Conservation (phyloP, 1,140 invertebrate genomes). For the Pseudomyrmex concolor region DNA sequence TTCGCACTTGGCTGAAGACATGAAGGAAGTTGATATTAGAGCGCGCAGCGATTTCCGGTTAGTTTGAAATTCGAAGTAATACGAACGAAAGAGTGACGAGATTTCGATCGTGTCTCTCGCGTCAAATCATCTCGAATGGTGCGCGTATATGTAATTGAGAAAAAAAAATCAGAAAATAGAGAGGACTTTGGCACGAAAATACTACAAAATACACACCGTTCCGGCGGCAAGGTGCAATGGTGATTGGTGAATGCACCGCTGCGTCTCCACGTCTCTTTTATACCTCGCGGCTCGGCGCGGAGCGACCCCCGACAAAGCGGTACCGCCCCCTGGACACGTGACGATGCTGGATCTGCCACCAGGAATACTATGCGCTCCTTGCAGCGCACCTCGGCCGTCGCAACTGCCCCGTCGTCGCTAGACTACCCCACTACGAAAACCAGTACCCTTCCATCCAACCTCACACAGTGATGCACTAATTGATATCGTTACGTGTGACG, state of each 20-base stretch:
- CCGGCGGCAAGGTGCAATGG: constrained; percentile 69
- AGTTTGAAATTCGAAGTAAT: not conserved
- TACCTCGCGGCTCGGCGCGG: constrained; percentile 61
- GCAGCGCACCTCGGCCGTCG: constrained; percentile 64
- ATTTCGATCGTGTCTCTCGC: not conserved
- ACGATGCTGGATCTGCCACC: constrained; percentile 70
- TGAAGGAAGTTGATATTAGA: constrained; percentile 11
- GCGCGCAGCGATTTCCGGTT: not conserved
- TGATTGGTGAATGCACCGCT: constrained; percentile 75
- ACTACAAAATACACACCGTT: constrained; percentile 46
- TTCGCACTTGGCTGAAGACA: not conserved
- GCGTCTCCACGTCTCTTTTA: constrained; percentile 71
- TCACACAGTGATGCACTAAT: constrained; percentile 32
- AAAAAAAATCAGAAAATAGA: not conserved
- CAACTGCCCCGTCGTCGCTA: constrained; percentile 49
- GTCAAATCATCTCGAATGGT: constrained; percentile 6
- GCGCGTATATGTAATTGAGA: not conserved
- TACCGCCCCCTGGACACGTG: constrained; percentile 75
- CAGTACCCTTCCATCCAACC: constrained; percentile 54
- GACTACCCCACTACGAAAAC: constrained; percentile 47
- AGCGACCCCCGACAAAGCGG: constrained; percentile 68
- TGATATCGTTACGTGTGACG: constrained; percentile 25
- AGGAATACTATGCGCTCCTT: constrained; percentile 68
- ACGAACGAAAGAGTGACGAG: not conserved
- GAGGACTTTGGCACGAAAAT: constrained; percentile 8